Evolutionary conservation across 2,888 invertebrate species (phyloP), one percentile per base, ranked within the genome.

Genomic region (Cyclophora punctaria): DNA sequence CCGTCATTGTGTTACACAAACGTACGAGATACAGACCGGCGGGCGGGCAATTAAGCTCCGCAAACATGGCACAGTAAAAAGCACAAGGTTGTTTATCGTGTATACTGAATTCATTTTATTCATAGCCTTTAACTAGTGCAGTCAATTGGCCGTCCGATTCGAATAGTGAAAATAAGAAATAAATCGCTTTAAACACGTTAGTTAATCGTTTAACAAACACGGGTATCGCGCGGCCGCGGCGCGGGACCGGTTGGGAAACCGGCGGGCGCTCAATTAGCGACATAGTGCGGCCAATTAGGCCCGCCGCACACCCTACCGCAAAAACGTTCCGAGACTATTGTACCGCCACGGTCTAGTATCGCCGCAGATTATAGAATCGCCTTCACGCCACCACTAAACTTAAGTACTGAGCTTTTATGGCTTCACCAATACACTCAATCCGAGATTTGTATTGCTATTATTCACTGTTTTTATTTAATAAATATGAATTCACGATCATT

Each of bases 241-340:
- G 52, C 45, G 58, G 58, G 62, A 69, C 75, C 73, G 74, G 77
- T 77, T 72, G 33, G 44, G 5, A 44, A 34, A 63, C 61, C 63
- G 71, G 67, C 74, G 75, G 80, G 74, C 77, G 77, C 79, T 78
- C 80, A 83, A 81, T 83, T 83, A 83, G 77, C 69, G 71, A 74
- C 69, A 70, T 70, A 64, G 69, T 73, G 66, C 69, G 62, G 65
- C 67, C 78, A 80, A 81, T 84, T 83, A 83, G 75, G 67, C 59
- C 51, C 57, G 66, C 75, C 75, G 66, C 75, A 76, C 71, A 74
- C 70, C 61, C 64, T 56, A 66, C 70, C 71, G 67, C 75, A 77
- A 75, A 75, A 75, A 76, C 66, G 51, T 57, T 56, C 50, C 50
- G 47, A 37, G 37, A 48, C 57, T 48, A 56, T 50, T 48, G 46